phyloP scores from a whole-genome alignment of 2,113 vertebrate species.

The Myanophis thanlyinensis region DNA sequence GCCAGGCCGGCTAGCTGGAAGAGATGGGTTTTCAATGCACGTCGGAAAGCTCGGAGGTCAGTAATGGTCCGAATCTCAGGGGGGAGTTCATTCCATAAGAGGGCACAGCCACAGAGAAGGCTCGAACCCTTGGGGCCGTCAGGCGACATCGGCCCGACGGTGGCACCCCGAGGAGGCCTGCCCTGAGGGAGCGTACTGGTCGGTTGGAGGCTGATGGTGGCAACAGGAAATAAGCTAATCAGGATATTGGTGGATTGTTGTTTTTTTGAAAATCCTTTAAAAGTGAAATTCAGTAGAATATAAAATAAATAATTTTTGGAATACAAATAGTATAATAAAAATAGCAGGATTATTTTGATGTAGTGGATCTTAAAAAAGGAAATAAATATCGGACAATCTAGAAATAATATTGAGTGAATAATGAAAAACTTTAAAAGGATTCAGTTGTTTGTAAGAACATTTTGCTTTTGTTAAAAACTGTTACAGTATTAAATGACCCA shows the following conservation, averaged over 20 bases:
- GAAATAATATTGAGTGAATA: slow-evolving; percentile 3
- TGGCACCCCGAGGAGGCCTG: too few relatives aligned
- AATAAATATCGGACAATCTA: neutral
- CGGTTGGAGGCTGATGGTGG: too few relatives aligned
- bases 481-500: neutral
- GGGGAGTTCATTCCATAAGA: too few relatives aligned
- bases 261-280: neutral
- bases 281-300: neutral
- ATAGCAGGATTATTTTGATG: neutral
- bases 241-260: neutral
- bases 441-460: neutral
- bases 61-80: too few relatives aligned
- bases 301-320: slow-evolving; percentile 6
- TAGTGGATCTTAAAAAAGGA: neutral
- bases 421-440: neutral
- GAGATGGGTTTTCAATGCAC: too few relatives aligned
- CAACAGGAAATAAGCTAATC: neutral
- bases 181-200: too few relatives aligned
- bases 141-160: too few relatives aligned
- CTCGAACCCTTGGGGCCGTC: too few relatives aligned
- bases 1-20: too few relatives aligned
- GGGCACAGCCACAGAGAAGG: too few relatives aligned
- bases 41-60: too few relatives aligned
- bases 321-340: neutral
- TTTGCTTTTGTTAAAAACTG: neutral